Conservation (phyloP, 2,797 vertebrate genomes). For the Melanotaenia nigrans region DNA sequence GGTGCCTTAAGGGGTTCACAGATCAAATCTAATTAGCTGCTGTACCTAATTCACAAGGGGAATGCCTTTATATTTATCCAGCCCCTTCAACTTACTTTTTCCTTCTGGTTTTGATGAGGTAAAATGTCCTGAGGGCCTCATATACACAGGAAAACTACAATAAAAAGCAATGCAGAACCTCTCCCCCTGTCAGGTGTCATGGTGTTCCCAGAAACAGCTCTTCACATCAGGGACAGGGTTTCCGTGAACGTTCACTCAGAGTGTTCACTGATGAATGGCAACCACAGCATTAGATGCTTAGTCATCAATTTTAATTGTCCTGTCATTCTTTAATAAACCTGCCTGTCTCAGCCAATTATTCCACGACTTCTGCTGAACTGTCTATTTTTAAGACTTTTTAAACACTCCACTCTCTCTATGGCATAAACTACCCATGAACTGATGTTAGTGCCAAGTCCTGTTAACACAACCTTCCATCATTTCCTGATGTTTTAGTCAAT, state of each 20-base stretch:
- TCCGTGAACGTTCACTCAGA: slow-evolving; percentile 35
- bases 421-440: slow-evolving; percentile 24
- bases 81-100: slow-evolving; percentile 65
- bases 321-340: slow-evolving; percentile 51
- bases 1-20: slow-evolving; percentile 63
- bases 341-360: slow-evolving; percentile 49
- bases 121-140: slow-evolving; percentile 53
- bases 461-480: slow-evolving; percentile 33
- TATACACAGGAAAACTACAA: slow-evolving; percentile 33
- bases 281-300: slow-evolving; percentile 35
- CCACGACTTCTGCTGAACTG: slow-evolving; percentile 35
- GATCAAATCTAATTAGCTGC: slow-evolving; percentile 77
- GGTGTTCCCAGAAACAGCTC: slow-evolving; percentile 50
- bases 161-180: slow-evolving; percentile 29
- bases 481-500: neutral
- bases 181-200: slow-evolving; percentile 37
- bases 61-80: slow-evolving; percentile 74
- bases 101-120: slow-evolving; percentile 60
- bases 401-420: slow-evolving; percentile 17
- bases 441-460: slow-evolving; percentile 23
- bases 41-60: slow-evolving; percentile 62
- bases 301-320: slow-evolving; percentile 54
- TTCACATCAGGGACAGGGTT: slow-evolving; percentile 22
- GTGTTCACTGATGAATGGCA: slow-evolving; percentile 38
- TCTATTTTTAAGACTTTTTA: slow-evolving; percentile 37